A percentile compares a stretch with the other conserved stretches of the same genome.
These are phyloP conservation scores for Brachionus asplanchnoidis DNA, from an alignment of 1,140 invertebrate genomes.

Conservation along the genomic window DNA sequence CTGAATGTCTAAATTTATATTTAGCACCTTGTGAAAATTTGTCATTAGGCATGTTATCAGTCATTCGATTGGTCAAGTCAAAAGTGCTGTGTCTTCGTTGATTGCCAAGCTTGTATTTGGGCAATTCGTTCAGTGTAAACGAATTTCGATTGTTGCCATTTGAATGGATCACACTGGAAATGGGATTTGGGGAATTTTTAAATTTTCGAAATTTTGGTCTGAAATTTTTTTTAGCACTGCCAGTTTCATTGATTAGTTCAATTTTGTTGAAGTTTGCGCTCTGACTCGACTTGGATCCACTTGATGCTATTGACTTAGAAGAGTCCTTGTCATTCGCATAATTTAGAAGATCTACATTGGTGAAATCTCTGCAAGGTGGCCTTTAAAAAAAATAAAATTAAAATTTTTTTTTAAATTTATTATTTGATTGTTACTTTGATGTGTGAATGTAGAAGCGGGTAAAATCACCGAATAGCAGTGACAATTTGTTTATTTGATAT, in stretches of 20 bases:
- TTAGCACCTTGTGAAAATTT: not conserved
- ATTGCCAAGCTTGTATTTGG: not conserved
- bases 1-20: not conserved
- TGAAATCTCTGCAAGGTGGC: not conserved
- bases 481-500: not conserved
- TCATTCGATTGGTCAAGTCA: not conserved
- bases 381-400: not conserved
- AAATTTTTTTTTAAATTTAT: not conserved
- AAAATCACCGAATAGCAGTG: not conserved
- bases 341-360: not conserved
- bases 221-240: not conserved
- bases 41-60: not conserved
- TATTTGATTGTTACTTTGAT: not conserved
- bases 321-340: not conserved
- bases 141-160: not conserved
- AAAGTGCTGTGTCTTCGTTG: not conserved
- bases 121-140: not conserved
- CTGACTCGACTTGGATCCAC: not conserved
- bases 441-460: conserved; percentile 9
- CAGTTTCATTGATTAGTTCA: not conserved
- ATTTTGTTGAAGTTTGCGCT: not conserved
- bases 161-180: not conserved
- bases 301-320: not conserved
- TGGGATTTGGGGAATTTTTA: not conserved
- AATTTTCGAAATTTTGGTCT: not conserved